These are phyloP conservation scores for Orycteropus afer DNA, from an alignment of 2,113 vertebrate species.

Conservation along the genomic window DNA sequence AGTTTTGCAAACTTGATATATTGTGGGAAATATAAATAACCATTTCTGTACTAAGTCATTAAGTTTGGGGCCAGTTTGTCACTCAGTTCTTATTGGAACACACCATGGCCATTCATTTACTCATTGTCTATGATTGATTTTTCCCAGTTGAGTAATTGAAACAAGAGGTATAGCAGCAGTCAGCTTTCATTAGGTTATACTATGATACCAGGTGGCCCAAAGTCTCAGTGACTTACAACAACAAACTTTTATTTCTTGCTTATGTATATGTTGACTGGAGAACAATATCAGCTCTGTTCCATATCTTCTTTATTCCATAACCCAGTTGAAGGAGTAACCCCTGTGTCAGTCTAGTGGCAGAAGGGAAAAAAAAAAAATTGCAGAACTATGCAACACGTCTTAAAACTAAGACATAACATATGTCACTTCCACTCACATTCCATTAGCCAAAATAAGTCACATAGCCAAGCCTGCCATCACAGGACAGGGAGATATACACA, in stretches of 20 bases:
- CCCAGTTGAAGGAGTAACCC: background rate
- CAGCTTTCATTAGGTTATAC: background rate
- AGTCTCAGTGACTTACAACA: background rate
- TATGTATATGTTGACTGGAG: background rate
- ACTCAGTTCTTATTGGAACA: too few relatives aligned
- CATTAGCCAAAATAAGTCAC: background rate
- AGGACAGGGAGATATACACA: background rate
- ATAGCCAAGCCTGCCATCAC: background rate
- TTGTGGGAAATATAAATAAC: slow-evolving; percentile 28
- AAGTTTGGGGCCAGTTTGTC: background rate
- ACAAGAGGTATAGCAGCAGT: background rate
- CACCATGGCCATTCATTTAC: too few relatives aligned
- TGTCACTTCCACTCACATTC: background rate
- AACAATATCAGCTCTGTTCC: background rate
- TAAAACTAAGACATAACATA: background rate
- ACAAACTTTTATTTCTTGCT: background rate
- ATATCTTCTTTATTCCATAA: background rate
- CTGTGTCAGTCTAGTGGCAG: background rate
- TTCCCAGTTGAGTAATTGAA: too few relatives aligned
- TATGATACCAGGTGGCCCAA: background rate
- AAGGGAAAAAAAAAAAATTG: background rate
- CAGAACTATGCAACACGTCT: background rate
- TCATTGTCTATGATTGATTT: too few relatives aligned
- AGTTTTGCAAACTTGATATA: background rate
- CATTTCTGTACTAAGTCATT: background rate